Evolutionary conservation across 2,797 vertebrate genomes (phyloP), one percentile per base, ranked within the genome.

Genomic region (Propithecus perrieri): DNA sequence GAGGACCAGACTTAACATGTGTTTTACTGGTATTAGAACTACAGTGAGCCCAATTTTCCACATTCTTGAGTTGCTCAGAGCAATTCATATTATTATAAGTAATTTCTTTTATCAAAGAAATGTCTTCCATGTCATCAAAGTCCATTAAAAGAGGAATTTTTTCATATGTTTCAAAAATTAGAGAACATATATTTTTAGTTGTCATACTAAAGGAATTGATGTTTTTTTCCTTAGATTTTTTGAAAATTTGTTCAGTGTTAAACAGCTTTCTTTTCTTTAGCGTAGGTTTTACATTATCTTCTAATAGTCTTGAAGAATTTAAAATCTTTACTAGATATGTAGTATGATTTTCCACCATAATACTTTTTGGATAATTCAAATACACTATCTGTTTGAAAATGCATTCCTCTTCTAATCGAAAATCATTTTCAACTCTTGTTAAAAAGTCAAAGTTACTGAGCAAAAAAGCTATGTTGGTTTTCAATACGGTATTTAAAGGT

Each of bases 91-190:
- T 65, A 20, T 84, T 61, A 65, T 91, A 35, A 96, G 41, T 69
- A 94, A 53, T 81, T 97, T 92, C 18, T 75, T 93, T 96, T 86
- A 80, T 97, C 63, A 94, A 97, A 85, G 75, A 89, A 94, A 98
- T 98, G 72, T 95, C 86, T 79, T 98, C 96, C 24, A 91, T 91
- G 26, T 98, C 97, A 80, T 98, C 98, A 95, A 91, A 98, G 91
- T 98, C 97, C 94, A 95, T 84, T 95, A 95, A 97, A 93, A 99
- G 98, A 28, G 97, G 98, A 96, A 98, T 98, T 98, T 99, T 99
- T 98, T 99, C 96, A 38, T 99, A 98, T 18, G 92, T 98, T 97
- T 99, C 99, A 98, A 99, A 98, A 65, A 97, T 1, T 87, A 93
- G 84, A 72, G 89, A 95, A 59, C 2, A 5, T 30, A 22, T 46